Evolutionary conservation across 2,888 invertebrate genomes (phyloP).

Genomic region (Spodoptera littoralis): DNA sequence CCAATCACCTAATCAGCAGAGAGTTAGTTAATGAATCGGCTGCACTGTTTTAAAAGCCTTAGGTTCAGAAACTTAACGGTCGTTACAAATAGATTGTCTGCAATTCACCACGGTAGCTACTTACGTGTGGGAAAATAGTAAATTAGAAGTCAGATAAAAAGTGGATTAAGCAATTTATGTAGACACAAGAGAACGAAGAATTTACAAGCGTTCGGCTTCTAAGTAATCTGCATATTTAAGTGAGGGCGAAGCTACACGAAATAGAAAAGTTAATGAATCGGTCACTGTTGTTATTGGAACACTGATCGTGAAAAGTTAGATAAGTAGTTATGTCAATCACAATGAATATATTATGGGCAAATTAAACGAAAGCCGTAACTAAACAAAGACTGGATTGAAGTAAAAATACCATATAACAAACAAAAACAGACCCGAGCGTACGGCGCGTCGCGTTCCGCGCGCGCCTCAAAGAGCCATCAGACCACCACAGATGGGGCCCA

Average conservation of each 20-base stretch:
- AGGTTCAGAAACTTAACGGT: conserved; percentile 23
- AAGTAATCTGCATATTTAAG: conserved; percentile 15
- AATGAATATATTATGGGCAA: not conserved
- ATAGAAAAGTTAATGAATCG: conserved; percentile 2
- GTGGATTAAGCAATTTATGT: conserved; percentile 42
- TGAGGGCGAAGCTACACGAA: conserved; percentile 1
- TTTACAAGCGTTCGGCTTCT: conserved; percentile 13
- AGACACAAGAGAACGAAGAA: conserved; percentile 16
- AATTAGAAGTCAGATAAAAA: conserved; percentile 44
- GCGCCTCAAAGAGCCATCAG: too few relatives aligned
- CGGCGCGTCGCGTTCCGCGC: too few relatives aligned
- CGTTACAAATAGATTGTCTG: conserved; percentile 48
- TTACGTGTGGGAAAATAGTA: conserved; percentile 48
- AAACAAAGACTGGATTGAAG: too few relatives aligned
- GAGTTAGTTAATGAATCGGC: conserved; percentile 44
- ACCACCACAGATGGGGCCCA: too few relatives aligned
- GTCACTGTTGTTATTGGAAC: too few relatives aligned
- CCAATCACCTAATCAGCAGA: conserved; percentile 55
- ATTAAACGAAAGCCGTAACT: too few relatives aligned
- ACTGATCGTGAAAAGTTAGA: too few relatives aligned
- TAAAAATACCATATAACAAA: too few relatives aligned
- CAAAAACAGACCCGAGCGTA: too few relatives aligned
- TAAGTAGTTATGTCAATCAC: too few relatives aligned
- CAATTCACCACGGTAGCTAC: conserved; percentile 26
- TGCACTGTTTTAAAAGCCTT: conserved; percentile 37